Evolutionary conservation across 1,140 invertebrate genomes (phyloP).

Genomic region (Drosophila sturtevanti): DNA sequence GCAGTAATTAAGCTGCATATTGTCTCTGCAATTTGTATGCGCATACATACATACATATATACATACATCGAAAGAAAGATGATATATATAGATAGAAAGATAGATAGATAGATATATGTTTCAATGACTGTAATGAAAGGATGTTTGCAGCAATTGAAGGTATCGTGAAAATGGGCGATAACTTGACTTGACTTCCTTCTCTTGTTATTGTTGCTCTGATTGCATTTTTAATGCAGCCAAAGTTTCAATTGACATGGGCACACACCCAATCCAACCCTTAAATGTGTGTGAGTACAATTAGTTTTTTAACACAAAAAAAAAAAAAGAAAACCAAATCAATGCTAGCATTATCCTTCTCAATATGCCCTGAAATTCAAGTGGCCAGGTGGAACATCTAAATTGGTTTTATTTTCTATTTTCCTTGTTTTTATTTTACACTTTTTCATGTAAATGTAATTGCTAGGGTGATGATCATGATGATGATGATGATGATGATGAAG

Average conservation of each 20-base stretch:
- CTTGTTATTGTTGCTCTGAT: constrained; percentile 64
- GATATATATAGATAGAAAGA: not conserved
- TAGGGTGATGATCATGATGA: constrained; percentile 9
- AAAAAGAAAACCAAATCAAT: not conserved
- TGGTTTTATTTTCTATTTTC: constrained; percentile 2
- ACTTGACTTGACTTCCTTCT: constrained; percentile 10
- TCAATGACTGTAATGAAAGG: too few relatives aligned
- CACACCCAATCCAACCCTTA: not conserved
- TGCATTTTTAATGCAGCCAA: constrained; percentile 75
- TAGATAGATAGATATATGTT: not conserved
- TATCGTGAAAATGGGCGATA: constrained; percentile 2
- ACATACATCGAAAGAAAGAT: not conserved
- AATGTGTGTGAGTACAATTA: constrained; percentile 39
- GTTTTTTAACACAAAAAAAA: constrained; percentile 16
- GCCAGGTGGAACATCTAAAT: constrained; percentile 23
- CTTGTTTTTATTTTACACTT: not conserved
- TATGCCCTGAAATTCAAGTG: constrained; percentile 15
- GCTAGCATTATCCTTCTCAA: constrained; percentile 15
- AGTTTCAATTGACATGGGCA: constrained; percentile 58
- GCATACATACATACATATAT: constrained; percentile 51
- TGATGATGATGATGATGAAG: constrained; percentile 14
- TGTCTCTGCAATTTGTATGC: constrained; percentile 81
- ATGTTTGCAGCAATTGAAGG: not conserved
- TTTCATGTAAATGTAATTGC: constrained; percentile 23
- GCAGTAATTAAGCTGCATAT: constrained; percentile 81